These are phyloP conservation scores for Girardinus metallicus DNA, from an alignment of 2,797 vertebrate species.

Conservation along the genomic window DNA sequence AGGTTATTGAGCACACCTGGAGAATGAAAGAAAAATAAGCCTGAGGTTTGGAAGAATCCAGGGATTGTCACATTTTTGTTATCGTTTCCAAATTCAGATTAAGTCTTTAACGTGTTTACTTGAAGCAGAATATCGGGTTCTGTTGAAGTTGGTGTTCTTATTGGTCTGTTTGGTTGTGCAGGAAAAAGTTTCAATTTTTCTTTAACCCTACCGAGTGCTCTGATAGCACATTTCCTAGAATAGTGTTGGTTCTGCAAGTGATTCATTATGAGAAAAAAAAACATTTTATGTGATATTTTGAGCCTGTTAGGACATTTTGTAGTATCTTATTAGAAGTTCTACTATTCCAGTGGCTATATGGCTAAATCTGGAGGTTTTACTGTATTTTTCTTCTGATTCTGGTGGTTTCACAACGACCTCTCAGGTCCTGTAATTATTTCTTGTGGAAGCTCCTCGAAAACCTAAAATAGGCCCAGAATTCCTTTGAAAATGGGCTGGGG, in stretches of 20 bases:
- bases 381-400: slow-evolving; percentile 1
- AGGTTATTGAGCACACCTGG: neutral
- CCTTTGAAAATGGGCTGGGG: neutral
- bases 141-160: neutral
- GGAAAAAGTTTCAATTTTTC: neutral
- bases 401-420: neutral
- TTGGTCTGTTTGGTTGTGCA: neutral
- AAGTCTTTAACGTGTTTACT: neutral
- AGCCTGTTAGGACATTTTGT: neutral
- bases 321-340: neutral
- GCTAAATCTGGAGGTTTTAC: neutral
- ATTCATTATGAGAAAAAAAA: neutral
- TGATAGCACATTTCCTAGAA: neutral
- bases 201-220: too few relatives aligned
- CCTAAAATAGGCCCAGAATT: slow-evolving; percentile 1
- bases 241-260: neutral
- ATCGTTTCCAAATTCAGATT: neutral
- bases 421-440: slow-evolving; percentile 6
- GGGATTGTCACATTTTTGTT: neutral
- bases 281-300: neutral
- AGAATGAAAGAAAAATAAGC: neutral
- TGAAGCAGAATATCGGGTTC: neutral
- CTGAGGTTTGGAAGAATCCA: neutral
- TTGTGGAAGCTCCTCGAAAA: neutral
- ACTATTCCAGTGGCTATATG: neutral